Evolutionary conservation across 2,888 invertebrate species (phyloP), one percentile per base, ranked within the genome.

Genomic region (Drosophila subquinaria): DNA sequence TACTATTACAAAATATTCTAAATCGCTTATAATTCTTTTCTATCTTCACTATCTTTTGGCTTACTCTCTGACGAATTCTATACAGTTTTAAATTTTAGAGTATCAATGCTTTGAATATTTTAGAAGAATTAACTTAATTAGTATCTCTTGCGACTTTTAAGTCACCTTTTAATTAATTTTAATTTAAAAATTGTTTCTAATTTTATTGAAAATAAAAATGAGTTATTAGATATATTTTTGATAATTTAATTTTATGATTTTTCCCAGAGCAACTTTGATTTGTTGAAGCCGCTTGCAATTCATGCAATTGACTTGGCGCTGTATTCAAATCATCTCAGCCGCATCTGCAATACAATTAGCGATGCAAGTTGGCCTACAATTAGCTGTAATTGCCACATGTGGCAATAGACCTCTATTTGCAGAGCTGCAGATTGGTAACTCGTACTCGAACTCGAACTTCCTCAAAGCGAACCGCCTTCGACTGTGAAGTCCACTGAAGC

Each of bases 371-470:
- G 45, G 45, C 15, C 56, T 42, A 62, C 83, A 73, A 82, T 81
- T 81, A 59, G 53, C 3, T 38, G 47, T 57, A 47, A 66, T 72
- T 67, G 47, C 72, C 50, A 45, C 50, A 67, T 78, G 57, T 73
- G 75, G 75, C 75, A 78, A 75, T 66, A 52, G 61, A 45, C 51
- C 73, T 64, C 52, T 53, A 43, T 56, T 33, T 35, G n/a, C 11
- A 13, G 27, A 59, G 17, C 36, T 17, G 48, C 15, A 48, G 59
- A 59, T 36, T 35, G 42, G 13, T 43, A 33, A 42, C 38, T 35
- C 51, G 48, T 30, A 62, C 35, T 79, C 42, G 63, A 61, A 62
- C 35, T 79, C 42, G 63, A 61, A 64, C 75, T 50, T 76, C 79
- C 76, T 61, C 63, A 51, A 48, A 33, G 50, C 38, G 42, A 45